phyloP scores from a whole-genome alignment of 2,888 invertebrate species.

The Nycteola revayana region DNA sequence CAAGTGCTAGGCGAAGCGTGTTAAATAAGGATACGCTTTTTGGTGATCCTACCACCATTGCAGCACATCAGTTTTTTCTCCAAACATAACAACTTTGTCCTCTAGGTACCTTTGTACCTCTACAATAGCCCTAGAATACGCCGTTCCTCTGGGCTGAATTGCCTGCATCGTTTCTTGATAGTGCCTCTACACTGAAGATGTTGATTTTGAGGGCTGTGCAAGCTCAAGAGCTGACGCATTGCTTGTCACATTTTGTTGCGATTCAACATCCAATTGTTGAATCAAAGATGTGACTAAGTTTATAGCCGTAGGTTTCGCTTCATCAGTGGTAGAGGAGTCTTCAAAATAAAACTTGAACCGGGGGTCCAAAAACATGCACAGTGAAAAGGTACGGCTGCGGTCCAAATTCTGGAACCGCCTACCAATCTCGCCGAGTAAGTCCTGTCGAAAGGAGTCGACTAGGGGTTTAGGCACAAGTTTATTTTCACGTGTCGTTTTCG shows the following conservation, averaged over 20 bases:
- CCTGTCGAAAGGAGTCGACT: background rate
- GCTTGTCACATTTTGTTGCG: conserved; percentile 1
- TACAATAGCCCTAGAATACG: conserved; percentile 8
- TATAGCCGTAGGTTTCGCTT: conserved; percentile 7
- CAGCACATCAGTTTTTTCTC: conserved; percentile 8
- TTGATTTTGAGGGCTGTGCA: conserved; percentile 3
- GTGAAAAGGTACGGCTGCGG: conserved; percentile 3
- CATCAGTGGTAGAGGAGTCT: conserved; percentile 1
- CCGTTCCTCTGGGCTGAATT: conserved; percentile 12
- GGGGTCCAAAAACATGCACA: conserved; percentile 13
- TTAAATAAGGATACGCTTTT: conserved; percentile 9
- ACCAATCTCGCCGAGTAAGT: conserved; percentile 1
- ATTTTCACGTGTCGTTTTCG: conserved; percentile 3
- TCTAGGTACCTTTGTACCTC: conserved; percentile 11
- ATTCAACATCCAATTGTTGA: conserved; percentile 6
- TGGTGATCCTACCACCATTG: conserved; percentile 11
- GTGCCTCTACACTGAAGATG: conserved; percentile 9
- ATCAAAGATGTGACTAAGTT: conserved; percentile 5
- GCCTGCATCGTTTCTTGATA: conserved; percentile 8
- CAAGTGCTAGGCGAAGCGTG: conserved; percentile 7
- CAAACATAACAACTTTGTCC: conserved; percentile 5
- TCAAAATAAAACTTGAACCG: conserved; percentile 12
- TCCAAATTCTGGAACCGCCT: conserved; percentile 6
- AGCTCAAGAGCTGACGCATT: conserved; percentile 1
- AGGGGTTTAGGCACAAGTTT: no score